Base-by-base conservation (phyloP, 37 sponge, comb jelly and placozoan species). In the Tethya wilhelma region DNA sequence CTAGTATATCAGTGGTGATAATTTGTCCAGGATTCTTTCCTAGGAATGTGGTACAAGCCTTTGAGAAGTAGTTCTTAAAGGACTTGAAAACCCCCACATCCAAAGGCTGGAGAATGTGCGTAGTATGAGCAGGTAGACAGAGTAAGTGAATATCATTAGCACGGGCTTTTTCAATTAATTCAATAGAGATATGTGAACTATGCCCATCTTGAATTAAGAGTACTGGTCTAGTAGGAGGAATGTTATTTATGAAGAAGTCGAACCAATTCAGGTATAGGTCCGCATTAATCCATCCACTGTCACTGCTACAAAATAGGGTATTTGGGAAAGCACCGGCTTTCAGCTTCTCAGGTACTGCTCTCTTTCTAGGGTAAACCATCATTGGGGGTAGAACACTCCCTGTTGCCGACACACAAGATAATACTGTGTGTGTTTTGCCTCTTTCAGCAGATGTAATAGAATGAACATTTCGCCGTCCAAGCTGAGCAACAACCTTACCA, bases 1-100 rank as follows among this genome's bases (percentile, higher is more conserved):
- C 83, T 26, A 90, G 12, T 28, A 62, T 49, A 63, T 80, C 73
- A 11, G 67, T 60, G 11, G 86, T 81, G 28, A 89, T 56, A 40
- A 90, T 86, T 77, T 63, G 26, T 0, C 83, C 91, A 56, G 91
- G 82, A 49, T 76, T 6, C n/a, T 68, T 25, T 0, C 29, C 38
- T 41, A 84, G 55, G 42, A 71, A 80, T 7, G 69, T 74, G 28
- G 19, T 34, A 37, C 85, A 84, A 2, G 83, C 84, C 39, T 83
- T 89, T 49, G 44, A 45, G 59, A 83, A 89, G 26, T 73, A 38
- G 31, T 66, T 31, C 58, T 82, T 83, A 38, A 89, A 80, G 0
- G 91, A 85, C 55, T 83, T 90, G 58, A 90, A 85, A 8, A 84
- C 81, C 9, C 86, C 78, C 0, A 90, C 91, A 85, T 85, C 86